Conservation (phyloP, 2,888 invertebrate species). For the Heliconius cydno region DNA sequence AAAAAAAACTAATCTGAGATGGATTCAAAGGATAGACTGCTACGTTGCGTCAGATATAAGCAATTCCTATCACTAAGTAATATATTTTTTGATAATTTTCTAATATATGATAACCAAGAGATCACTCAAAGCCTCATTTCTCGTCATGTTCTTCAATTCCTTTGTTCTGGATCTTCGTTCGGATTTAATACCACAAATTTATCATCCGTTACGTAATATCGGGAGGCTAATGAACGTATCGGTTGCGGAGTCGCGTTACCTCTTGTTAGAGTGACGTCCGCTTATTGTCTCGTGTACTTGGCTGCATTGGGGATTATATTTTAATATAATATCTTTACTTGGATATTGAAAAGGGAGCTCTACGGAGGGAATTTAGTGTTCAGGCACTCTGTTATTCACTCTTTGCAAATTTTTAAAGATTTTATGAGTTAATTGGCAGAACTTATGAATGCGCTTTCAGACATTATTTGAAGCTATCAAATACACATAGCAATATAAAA, state of each 20-base stretch:
- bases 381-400: no score
- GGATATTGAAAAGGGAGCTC: not conserved
- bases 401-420: no score
- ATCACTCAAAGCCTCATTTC: not conserved
- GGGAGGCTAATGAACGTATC: conserved; percentile 73
- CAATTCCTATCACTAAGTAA: no score
- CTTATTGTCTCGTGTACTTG: conserved; percentile 63
- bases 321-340: conserved; percentile 8
- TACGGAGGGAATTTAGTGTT: not conserved
- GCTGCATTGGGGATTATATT: conserved; percentile 40
- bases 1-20: no score
- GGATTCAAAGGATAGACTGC: no score
- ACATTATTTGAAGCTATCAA: no score
- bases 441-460: no score
- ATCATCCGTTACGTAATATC: conserved; percentile 56
- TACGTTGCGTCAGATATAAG: no score
- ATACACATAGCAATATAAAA: not conserved
- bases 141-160: not conserved
- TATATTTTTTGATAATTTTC: no score
- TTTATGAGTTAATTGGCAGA: no score
- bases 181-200: conserved; percentile 34
- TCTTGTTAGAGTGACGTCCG: conserved; percentile 67
- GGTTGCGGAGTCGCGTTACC: conserved; percentile 73
- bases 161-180: conserved; percentile 6
- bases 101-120: no score